These are phyloP conservation scores for Drosophila sp. DNA, from an alignment of 1,140 invertebrate species.

Conservation along the genomic window DNA sequence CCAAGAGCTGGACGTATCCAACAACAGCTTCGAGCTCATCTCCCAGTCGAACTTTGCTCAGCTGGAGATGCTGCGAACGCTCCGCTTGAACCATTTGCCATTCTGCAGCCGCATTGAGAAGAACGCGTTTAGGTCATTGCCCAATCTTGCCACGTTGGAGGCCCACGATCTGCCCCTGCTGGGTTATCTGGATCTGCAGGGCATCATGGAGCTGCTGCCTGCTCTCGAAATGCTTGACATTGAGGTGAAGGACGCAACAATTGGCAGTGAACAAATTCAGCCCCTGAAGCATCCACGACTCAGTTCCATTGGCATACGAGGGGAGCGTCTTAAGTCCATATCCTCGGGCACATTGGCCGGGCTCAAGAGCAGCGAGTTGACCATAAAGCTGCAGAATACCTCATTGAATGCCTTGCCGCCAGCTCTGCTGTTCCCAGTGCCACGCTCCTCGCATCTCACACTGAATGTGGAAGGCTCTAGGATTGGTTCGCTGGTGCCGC, in stretches of 20 bases:
- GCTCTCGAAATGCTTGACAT: constrained; percentile 91
- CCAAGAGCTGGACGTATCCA: constrained; percentile 90
- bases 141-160: constrained; percentile 89
- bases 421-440: constrained; percentile 94
- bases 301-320: constrained; percentile 89
- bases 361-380: constrained; percentile 89
- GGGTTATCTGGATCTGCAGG: constrained; percentile 93
- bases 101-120: constrained; percentile 92
- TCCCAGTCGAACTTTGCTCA: constrained; percentile 90
- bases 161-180: constrained; percentile 91
- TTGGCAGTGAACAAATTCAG: constrained; percentile 93
- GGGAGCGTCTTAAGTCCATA: constrained; percentile 90
- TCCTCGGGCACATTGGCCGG: constrained; percentile 93
- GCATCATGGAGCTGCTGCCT: constrained; percentile 89
- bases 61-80: constrained; percentile 87
- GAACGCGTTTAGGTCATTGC: constrained; percentile 90
- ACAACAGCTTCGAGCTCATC: constrained; percentile 90
- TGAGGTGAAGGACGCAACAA: constrained; percentile 93
- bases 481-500: constrained; percentile 90
- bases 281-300: constrained; percentile 92
- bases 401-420: constrained; percentile 91
- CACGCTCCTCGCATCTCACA: constrained; percentile 91
- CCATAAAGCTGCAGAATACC: constrained; percentile 91
- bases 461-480: constrained; percentile 92
- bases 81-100: constrained; percentile 89